Evolutionary conservation across 2,888 invertebrate genomes (phyloP), one percentile per base, ranked within the genome.

Genomic region (Platycheirus albimanus): DNA sequence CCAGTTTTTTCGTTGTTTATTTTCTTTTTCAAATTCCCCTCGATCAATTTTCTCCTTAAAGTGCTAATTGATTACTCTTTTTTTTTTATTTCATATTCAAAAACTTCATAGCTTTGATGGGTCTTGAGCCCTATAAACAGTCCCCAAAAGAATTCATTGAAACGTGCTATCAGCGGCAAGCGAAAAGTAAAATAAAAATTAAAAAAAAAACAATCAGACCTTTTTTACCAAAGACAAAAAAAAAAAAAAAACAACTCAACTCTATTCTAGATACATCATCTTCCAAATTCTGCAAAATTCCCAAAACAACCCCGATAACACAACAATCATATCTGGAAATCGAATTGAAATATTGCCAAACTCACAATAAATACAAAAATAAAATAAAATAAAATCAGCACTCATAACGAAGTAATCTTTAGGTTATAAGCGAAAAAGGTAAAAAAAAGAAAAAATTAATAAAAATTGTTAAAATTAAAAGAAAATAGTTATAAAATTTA

Each of bases 181-280:
- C 6, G 1, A 49, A 71, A 58, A 70, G 28, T 17, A 38, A 63
- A 41, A 43, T 28, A 0, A 30, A 49, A 56, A 63, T 49, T 52
- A 66, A 66, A 41, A 61, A 61, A 77, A 71, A 71, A 70, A 49
- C 66, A 17, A 45, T 41, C 66, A 63, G 67, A 83, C 51, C 36
- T 47, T 24, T 47, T 76, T 66, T 10, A 54, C 49, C 63, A 33
- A 69, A 49, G n/a, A n/a, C n/a, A n/a, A 61, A 51, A 13, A 56
- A 56, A 56, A 20, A 13, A 7, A 47, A 71, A 58, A 38, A 41
- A 24, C 24, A 41, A 41, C 61, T 77, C 67, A 72, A 78, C 63
- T 83, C 74, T 83, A 83, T 83, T 83, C 72, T 83, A 83, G 83
- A 83, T 83, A 69, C 83, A 83, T 83, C 83, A 83, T 83, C 83